Percentiles rank a stretch among this genome's conserved stretches.
Evolutionary conservation across 1,140 invertebrate genomes (phyloP).

Genomic region (Apis dorsata): DNA sequence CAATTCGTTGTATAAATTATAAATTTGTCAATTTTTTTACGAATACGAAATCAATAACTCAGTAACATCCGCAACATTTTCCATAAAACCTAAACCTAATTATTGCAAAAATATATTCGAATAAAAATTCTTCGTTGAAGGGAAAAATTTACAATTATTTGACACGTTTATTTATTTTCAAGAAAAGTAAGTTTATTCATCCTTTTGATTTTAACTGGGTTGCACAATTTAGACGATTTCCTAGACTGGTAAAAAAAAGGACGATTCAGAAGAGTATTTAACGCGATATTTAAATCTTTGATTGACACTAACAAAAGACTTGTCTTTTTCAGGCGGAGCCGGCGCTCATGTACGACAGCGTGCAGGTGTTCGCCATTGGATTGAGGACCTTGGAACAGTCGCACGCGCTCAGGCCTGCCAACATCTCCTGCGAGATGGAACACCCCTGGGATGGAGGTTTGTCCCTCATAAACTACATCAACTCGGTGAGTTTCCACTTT

Average conservation of each 20-base stretch:
- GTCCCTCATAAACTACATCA: conserved; percentile 90
- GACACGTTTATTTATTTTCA: not conserved
- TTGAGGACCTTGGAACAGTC: conserved; percentile 85
- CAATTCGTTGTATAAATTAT: too few relatives aligned
- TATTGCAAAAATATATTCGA: too few relatives aligned
- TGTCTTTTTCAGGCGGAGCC: conserved; percentile 84
- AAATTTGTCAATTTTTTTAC: too few relatives aligned
- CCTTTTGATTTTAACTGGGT: not conserved
- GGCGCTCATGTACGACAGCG: conserved; percentile 90
- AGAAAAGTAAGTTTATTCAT: not conserved
- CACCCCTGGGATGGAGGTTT: conserved; percentile 89
- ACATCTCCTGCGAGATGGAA: conserved; percentile 87
- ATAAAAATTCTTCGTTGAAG: too few relatives aligned
- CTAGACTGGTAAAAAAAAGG: not conserved
- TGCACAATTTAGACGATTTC: conserved; percentile 15
- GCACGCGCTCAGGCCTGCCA: conserved; percentile 83
- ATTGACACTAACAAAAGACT: not conserved
- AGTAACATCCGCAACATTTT: too few relatives aligned
- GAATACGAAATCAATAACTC: too few relatives aligned
- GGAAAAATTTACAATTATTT: too few relatives aligned
- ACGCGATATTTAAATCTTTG: not conserved
- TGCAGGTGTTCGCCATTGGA: conserved; percentile 87
- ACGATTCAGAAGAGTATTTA: conserved; percentile 2
- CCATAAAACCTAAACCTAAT: too few relatives aligned
- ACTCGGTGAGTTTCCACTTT: conserved; percentile 82